Base-by-base conservation (phyloP, 2,797 vertebrate species). In the Chaunax sp. region DNA sequence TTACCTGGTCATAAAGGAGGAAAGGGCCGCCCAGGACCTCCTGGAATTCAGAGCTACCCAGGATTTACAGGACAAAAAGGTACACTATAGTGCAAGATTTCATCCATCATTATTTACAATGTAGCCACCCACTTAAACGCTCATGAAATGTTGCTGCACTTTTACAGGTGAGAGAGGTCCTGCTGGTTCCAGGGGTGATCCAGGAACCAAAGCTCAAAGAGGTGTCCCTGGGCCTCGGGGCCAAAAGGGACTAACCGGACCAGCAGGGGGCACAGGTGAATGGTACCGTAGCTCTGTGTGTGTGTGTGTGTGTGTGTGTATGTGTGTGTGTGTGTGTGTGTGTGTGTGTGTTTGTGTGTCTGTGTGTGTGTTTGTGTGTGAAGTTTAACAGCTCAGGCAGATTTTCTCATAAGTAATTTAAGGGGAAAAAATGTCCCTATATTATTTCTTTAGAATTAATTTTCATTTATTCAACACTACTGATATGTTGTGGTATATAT, bases 101-200 rank as follows among this genome's bases (percentile, higher is more conserved):
- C 44, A 11, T n/a, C 1, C 6, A 44, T 41, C 7, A 30, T 26
- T 43, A 30, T 35, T 66, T 62, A 35, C n/a, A 44, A 9, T 44
- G 5, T 15, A 57, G 1, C 5, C 4, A 33, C 65, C 16, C 6
- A 41, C 15, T 33, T 64, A 10, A 41, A 65, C 33, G 1, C 22
- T 22, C 11, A 38, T 47, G n/a, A n/a, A 79, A 65, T 72, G 6
- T 49, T 72, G 30, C 19, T 67, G 13, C n/a, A 58, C 5, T 61
- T 63, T 76, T 10, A 75, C 54, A 91, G 91, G 89, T 58, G 63
- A 62, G 1, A 70, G 30, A 72, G 86, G 90, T 37, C 47, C 20
- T 33, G 0, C 0, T 58, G 90, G 89, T 58, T 15, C 18, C 13
- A 37, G 3, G 5, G 90, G 89, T 56, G n/a, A 2, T 52, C 16